These are phyloP conservation scores for Pterobdella sp. DNA, from an alignment of 2,888 invertebrate genomes.

Conservation along the genomic window DNA sequence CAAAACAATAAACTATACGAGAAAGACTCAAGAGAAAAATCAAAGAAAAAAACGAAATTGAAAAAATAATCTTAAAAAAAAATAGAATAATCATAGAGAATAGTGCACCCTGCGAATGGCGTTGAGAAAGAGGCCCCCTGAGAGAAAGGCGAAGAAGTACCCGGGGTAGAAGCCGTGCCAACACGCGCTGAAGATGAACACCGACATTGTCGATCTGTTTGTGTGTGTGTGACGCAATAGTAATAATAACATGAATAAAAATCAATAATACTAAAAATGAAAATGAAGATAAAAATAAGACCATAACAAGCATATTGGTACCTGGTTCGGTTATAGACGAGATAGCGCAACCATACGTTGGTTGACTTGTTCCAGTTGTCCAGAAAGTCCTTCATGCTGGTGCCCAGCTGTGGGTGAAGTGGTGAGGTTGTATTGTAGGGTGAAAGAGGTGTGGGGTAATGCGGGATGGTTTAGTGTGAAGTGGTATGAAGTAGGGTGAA, in stretches of 20 bases:
- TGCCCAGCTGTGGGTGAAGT: conserved; percentile 29
- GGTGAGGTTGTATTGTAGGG: background rate
- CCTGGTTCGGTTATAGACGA: background rate
- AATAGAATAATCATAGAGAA: background rate
- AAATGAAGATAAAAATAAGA: too few relatives aligned
- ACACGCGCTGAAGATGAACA: conserved; percentile 59
- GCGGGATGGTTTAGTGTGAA: background rate
- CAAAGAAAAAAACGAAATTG: background rate
- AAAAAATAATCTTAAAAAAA: background rate
- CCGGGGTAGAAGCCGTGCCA: conserved; percentile 75
- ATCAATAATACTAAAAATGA: too few relatives aligned
- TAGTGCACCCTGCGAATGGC: conserved; percentile 23
- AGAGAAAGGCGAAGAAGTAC: conserved; percentile 74
- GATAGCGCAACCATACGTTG: conserved; percentile 75
- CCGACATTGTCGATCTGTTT: conserved; percentile 57
- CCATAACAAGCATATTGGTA: background rate
- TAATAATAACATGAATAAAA: background rate
- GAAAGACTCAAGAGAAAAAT: too few relatives aligned
- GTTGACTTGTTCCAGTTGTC: conserved; percentile 93
- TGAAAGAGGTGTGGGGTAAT: background rate
- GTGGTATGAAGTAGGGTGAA: background rate
- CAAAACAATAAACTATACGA: too few relatives aligned
- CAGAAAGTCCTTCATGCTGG: conserved; percentile 76
- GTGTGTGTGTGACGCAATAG: background rate
- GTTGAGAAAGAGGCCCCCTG: conserved; percentile 31